Evolutionary conservation across 2,888 invertebrate species (phyloP).

Genomic region (Apomyelois bistriatella): DNA sequence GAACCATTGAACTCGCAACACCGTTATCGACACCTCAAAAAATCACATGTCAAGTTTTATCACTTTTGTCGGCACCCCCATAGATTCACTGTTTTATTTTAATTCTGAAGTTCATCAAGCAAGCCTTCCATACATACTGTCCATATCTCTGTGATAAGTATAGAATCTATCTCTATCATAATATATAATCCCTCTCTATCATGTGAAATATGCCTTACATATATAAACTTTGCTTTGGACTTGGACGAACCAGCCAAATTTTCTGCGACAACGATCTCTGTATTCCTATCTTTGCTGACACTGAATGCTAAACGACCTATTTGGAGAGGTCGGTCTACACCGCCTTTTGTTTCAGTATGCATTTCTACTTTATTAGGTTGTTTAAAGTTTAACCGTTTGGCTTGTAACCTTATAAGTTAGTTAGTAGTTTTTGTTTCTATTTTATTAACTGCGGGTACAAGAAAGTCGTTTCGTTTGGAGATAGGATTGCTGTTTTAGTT

Average conservation of each 20-base stretch:
- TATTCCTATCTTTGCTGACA: neutral
- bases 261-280: neutral
- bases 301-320: slow-evolving; percentile 20
- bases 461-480: neutral
- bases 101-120: too few species aligned
- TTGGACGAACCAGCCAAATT: slow-evolving; percentile 30
- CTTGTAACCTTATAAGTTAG: neutral
- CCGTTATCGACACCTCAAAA: too few species aligned
- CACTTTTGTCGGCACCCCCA: too few species aligned
- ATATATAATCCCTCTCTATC: too few species aligned
- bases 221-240: slow-evolving; percentile 16
- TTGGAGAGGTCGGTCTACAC: slow-evolving; percentile 4
- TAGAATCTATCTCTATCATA: too few species aligned
- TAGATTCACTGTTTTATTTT: too few species aligned
- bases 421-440: neutral
- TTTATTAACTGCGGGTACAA: neutral
- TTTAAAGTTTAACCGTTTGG: slow-evolving; percentile 2
- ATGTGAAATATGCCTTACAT: neutral
- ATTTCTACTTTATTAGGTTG: slow-evolving; percentile 3
- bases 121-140: too few species aligned
- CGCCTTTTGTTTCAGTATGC: slow-evolving; percentile 5
- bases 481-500: neutral
- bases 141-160: too few species aligned
- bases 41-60: too few species aligned
- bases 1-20: too few species aligned